These are phyloP conservation scores for Callosobruchus maculatus DNA, from an alignment of 2,888 invertebrate species.

Conservation along the genomic window DNA sequence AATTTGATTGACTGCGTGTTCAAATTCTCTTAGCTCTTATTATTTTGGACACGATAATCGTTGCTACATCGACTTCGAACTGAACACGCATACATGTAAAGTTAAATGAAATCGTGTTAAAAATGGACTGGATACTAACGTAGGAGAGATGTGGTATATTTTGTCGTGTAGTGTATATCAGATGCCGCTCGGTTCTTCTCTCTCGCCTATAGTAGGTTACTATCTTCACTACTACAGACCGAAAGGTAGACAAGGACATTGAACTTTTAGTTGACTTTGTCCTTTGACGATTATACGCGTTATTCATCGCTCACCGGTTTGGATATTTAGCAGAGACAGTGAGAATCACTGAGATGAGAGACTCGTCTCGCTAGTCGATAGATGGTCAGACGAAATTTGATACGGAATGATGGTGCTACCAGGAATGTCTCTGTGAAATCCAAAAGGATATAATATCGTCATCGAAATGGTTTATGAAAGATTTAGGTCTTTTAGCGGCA, in stretches of 20 bases:
- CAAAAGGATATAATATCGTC: too few species aligned
- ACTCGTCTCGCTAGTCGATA: background rate
- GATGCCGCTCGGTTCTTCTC: background rate
- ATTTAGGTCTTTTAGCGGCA: too few species aligned
- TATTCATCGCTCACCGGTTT: background rate
- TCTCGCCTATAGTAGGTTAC: background rate
- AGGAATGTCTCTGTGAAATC: background rate
- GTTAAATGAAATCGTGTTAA: too few species aligned
- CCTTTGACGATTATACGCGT: background rate
- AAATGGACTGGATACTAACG: too few species aligned
- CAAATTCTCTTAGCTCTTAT: background rate
- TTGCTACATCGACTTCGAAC: background rate
- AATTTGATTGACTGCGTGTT: background rate
- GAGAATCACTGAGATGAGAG: background rate
- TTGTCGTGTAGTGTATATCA: background rate
- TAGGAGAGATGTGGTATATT: too few species aligned
- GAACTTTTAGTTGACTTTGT: background rate
- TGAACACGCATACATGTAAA: too few species aligned
- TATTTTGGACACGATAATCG: background rate
- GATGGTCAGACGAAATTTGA: background rate
- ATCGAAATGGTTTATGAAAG: too few species aligned
- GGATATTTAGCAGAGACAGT: background rate
- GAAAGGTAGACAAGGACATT: background rate
- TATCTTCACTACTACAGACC: background rate
- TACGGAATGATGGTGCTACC: background rate